These are phyloP conservation scores for Laticauda laticaudata DNA, from an alignment of 2,113 vertebrate species.

Conservation along the genomic window DNA sequence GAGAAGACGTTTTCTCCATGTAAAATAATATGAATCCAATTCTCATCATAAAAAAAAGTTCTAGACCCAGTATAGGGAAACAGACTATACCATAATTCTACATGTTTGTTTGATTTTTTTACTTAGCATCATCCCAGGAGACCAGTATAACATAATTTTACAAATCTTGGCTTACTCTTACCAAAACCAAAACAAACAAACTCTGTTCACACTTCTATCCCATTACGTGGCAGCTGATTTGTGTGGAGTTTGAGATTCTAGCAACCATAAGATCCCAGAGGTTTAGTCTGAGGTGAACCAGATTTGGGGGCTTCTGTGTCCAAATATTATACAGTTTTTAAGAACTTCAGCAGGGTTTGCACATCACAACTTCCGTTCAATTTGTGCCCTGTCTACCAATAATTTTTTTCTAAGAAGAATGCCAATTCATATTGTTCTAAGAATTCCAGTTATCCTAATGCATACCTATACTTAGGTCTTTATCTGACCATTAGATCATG, in stretches of 20 bases:
- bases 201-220: background rate
- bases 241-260: background rate
- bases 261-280: background rate
- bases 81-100: background rate
- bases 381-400: background rate
- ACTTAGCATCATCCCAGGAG: background rate
- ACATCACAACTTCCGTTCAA: background rate
- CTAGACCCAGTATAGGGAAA: background rate
- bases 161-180: background rate
- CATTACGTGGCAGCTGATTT: background rate
- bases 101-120: background rate
- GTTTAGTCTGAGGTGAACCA: background rate
- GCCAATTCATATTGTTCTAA: background rate
- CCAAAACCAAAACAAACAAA: background rate
- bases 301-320: background rate
- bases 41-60: background rate
- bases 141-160: background rate
- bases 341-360: background rate
- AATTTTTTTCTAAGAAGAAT: background rate
- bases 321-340: background rate
- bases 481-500: background rate
- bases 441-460: background rate
- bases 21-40: background rate
- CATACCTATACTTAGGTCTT: background rate
- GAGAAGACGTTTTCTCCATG: background rate